Evolutionary conservation across 2,797 vertebrate genomes (phyloP).

Genomic region (Nannoperca obscura): DNA sequence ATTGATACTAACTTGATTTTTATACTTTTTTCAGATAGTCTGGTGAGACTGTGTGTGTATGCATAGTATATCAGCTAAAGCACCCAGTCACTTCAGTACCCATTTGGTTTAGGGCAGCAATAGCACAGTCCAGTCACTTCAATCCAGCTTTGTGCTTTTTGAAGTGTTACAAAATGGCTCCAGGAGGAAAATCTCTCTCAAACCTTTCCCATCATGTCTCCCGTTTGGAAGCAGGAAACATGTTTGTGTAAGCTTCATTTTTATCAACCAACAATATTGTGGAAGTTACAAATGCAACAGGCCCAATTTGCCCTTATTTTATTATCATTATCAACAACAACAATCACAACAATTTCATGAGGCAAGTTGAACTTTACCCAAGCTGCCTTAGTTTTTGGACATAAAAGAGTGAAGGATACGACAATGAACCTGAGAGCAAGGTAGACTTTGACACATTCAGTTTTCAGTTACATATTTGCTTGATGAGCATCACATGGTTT

Average conservation of each 20-base stretch:
- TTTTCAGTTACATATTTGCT: background rate
- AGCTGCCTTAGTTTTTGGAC: background rate
- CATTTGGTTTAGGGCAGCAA: background rate
- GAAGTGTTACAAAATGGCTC: background rate
- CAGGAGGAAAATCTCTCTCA: background rate
- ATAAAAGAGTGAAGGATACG: background rate
- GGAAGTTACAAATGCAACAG: background rate
- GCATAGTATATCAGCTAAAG: background rate
- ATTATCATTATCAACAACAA: too few relatives aligned
- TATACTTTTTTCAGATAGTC: background rate
- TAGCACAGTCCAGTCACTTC: background rate
- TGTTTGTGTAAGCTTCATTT: background rate
- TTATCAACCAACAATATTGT: too few relatives aligned
- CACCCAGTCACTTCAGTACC: background rate
- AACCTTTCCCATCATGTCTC: background rate
- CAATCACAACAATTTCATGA: too few relatives aligned
- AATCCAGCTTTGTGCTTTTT: background rate
- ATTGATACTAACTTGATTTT: background rate
- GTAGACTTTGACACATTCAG: background rate
- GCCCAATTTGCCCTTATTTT: background rate
- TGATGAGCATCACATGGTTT: background rate
- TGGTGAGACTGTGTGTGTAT: conserved; percentile 1
- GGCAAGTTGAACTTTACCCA: background rate
- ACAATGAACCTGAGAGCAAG: background rate
- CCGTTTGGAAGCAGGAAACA: background rate